Evolutionary conservation across 2,797 vertebrate species (phyloP).

Genomic region (Channa striata): DNA sequence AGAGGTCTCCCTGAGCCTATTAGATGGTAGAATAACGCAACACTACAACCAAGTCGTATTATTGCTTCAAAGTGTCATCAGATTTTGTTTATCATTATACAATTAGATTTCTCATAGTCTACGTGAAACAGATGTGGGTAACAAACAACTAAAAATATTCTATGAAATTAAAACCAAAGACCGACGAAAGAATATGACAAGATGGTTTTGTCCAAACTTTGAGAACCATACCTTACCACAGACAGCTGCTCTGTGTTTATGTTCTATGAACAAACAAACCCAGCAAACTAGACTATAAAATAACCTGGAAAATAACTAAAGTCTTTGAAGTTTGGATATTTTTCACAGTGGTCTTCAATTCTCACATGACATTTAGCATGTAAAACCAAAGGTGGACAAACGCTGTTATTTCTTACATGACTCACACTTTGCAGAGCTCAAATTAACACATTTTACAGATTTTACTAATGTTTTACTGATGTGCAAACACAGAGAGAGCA

Average conservation of each 20-base stretch:
- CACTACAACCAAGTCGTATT: background rate
- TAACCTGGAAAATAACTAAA: slow-evolving; percentile 33
- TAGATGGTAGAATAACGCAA: slow-evolving; percentile 15
- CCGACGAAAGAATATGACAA: background rate
- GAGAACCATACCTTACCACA: slow-evolving; percentile 1
- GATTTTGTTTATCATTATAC: slow-evolving; percentile 9
- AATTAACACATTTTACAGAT: slow-evolving; percentile 61
- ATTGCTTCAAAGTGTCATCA: slow-evolving; percentile 27
- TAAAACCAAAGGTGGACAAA: slow-evolving; percentile 31
- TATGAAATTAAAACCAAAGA: slow-evolving; percentile 4
- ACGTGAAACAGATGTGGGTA: background rate
- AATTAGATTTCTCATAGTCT: slow-evolving; percentile 2
- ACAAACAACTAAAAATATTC: slow-evolving; percentile 2
- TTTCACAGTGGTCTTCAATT: slow-evolving; percentile 25
- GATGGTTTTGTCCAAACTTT: slow-evolving; percentile 1
- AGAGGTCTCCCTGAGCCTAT: slow-evolving; percentile 33
- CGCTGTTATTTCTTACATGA: slow-evolving; percentile 48
- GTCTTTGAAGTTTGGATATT: slow-evolving; percentile 28
- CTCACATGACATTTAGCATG: slow-evolving; percentile 50
- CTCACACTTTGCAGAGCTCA: slow-evolving; percentile 52
- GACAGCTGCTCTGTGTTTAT: slow-evolving; percentile 10
- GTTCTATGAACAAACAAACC: slow-evolving; percentile 26
- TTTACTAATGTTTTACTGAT: slow-evolving; percentile 60
- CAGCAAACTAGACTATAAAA: slow-evolving; percentile 20
- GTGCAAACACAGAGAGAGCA: slow-evolving; percentile 53